Conservation (phyloP, 2,113 vertebrate species). For the Eublepharis macularius region DNA sequence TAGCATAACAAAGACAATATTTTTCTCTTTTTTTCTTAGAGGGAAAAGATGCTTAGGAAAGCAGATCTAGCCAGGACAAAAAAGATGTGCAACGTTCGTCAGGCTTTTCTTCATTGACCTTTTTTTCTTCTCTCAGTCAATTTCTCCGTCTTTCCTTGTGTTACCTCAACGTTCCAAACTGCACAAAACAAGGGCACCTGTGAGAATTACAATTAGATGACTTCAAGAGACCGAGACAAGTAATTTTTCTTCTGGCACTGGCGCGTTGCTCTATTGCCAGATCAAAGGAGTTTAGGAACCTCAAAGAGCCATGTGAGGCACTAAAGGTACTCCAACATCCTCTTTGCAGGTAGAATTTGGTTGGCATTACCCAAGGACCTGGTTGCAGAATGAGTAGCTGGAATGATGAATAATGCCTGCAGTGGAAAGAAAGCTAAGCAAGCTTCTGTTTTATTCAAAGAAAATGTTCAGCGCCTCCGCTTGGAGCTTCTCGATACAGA, state of each 20-base stretch:
- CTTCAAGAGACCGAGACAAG: not conserved
- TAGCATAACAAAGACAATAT: slow-evolving; percentile 60
- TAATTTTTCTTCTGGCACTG: not conserved
- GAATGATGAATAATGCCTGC: not conserved
- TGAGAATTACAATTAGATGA: not conserved
- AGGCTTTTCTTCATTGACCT: not conserved
- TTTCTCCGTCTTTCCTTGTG: not conserved
- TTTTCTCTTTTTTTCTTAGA: not conserved
- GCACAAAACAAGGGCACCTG: not conserved
- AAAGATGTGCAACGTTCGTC: not conserved
- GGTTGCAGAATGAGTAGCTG: not conserved
- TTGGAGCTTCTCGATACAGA: not conserved
- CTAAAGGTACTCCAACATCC: not conserved
- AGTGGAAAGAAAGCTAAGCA: too few species aligned
- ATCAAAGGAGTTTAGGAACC: not conserved
- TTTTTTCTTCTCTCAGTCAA: not conserved
- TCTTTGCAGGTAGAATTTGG: not conserved
- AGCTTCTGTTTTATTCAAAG: not conserved
- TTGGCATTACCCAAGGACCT: not conserved
- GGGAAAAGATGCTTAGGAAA: slow-evolving; percentile 2
- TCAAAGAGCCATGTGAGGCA: too few species aligned
- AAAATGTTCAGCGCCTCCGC: not conserved
- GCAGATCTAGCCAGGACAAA: slow-evolving; percentile 16
- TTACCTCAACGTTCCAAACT: not conserved
- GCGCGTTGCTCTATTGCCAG: too few species aligned